Base-by-base conservation (phyloP, 2,888 invertebrate species). In the Sinhomidia bicolor region DNA sequence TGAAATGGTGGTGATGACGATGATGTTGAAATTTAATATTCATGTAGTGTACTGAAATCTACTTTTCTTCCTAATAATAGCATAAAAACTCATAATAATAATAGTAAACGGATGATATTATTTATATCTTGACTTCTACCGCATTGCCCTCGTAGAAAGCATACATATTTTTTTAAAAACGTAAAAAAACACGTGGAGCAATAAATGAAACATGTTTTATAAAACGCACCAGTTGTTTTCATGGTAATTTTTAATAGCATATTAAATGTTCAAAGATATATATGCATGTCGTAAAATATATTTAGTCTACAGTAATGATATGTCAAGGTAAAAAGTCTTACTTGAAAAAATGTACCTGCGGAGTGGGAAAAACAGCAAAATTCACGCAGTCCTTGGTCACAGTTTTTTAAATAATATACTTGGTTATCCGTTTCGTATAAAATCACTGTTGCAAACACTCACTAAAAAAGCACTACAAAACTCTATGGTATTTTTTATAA, bases 21-120 rank as follows among this genome's bases (percentile, higher is more conserved):
- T 57, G 47, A 68, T 82, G 65, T 54, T 68, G 51, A 71, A 44
- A 82, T 82, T 82, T 71, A 82, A 82, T 82, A 82, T 82, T 82
- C 82, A 82, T 82, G 82, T 82, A 76, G 76, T 76, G 76, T 76
- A 54, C 76, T n/a, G 7, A 51, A 54, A 54, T 76, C 76, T 32
- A 76, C 54, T 76, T 76, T 76, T 54, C 54, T 32, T 44, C 4
- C 20, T 71, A 71, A 71, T 71, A 71, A 71, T 44, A 44, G n/a
- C 36, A 71, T 23, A 51, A 0, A 71, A 44, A 23, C 10, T 71
- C 44, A 44, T 44, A 71, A 71, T 12, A 71, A 44, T 71, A 71
- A 32, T 23, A 57, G 32, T 65, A 14, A 29, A 29, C 4, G 62
- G 12, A n/a, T 47, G 14, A 12, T 51, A 5, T 26, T 60, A 60